Conservation (phyloP, 1,140 invertebrate genomes). For the Tetragonula clypearis region DNA sequence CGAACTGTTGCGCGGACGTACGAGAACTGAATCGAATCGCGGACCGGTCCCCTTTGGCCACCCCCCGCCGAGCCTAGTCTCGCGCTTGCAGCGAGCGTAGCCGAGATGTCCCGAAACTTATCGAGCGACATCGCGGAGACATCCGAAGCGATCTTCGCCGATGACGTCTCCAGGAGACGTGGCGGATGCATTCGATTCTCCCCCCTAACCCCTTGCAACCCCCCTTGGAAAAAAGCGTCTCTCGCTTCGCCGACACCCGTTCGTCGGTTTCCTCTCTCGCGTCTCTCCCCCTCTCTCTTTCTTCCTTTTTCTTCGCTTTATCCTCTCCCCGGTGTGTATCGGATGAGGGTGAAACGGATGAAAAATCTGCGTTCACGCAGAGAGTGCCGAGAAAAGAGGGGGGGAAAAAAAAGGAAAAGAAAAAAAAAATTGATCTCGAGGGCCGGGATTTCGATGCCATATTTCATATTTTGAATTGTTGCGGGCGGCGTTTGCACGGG, state of each 20-base stretch:
- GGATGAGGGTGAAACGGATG: neutral
- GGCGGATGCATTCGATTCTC: slow-evolving; percentile 16
- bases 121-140: slow-evolving; percentile 45
- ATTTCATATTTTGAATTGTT: slow-evolving; percentile 36
- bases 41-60: neutral
- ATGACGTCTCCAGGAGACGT: slow-evolving; percentile 33
- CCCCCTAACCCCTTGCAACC: neutral
- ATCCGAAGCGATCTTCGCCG: slow-evolving; percentile 44
- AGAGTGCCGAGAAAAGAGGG: no score
- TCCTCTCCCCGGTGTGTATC: no score
- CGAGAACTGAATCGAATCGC: slow-evolving; percentile 61
- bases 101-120: slow-evolving; percentile 39
- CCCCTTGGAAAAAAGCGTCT: neutral
- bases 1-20: slow-evolving; percentile 60
- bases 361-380: neutral
- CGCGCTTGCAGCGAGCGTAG: neutral
- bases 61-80: neutral
- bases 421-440: slow-evolving; percentile 12
- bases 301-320: neutral
- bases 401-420: no score
- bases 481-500: neutral
- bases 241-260: neutral
- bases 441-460: neutral
- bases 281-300: neutral
- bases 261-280: no score